phyloP scores from a whole-genome alignment of 2,113 vertebrate genomes.

The Phoenicopterus ruber region DNA sequence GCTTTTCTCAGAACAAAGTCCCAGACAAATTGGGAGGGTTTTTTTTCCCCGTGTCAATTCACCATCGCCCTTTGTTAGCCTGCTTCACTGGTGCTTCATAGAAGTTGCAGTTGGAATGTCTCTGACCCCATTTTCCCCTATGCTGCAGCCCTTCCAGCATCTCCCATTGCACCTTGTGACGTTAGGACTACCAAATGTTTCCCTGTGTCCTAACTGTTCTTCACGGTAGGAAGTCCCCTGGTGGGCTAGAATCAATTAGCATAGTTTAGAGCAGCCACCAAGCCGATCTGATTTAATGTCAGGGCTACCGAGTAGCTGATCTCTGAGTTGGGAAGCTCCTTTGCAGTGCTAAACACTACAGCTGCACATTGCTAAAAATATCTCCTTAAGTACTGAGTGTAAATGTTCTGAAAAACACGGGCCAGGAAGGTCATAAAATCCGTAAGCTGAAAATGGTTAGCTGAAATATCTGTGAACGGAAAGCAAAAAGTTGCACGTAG shows the following conservation, averaged over 20 bases:
- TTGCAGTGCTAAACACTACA: background rate
- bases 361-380: conserved; percentile 29
- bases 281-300: background rate
- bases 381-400: background rate
- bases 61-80: background rate
- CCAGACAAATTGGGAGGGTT: background rate
- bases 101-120: background rate
- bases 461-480: background rate
- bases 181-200: background rate
- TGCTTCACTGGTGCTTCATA: background rate
- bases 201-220: background rate
- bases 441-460: background rate
- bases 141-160: background rate
- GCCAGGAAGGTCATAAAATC: conserved; percentile 10
- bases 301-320: background rate
- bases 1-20: background rate
- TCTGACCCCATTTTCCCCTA: background rate
- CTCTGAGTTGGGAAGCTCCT: background rate
- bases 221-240: background rate
- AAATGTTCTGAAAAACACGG: conserved; percentile 24
- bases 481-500: background rate
- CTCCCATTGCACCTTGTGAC: background rate
- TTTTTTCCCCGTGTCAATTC: background rate
- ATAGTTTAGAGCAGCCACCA: background rate
- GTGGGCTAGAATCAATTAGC: background rate